A percentile compares a stretch with the other conserved stretches of the same genome.
phyloP scores from a whole-genome alignment of 2,888 invertebrate genomes.

The Synanthedon formicaeformis region DNA sequence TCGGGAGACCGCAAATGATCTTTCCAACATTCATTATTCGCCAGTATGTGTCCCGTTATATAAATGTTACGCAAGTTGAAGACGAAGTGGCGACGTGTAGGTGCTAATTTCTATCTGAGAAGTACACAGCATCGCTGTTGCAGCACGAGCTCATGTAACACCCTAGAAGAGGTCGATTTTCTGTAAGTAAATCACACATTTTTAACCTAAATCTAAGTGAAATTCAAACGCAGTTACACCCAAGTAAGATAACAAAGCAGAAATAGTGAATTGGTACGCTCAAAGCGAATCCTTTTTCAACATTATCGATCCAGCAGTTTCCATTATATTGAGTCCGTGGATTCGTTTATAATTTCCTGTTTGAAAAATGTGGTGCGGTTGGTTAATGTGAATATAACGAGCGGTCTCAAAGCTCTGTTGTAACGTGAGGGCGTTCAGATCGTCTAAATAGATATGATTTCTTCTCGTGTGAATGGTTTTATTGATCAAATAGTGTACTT shows the following conservation, averaged over 20 bases:
- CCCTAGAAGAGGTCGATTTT: constrained; percentile 25
- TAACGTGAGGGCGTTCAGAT: constrained; percentile 2
- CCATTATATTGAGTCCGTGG: constrained; percentile 30
- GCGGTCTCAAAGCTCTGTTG: constrained; percentile 11
- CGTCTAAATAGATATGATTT: constrained; percentile 8
- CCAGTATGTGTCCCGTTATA: constrained; percentile 52
- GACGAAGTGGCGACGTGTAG: constrained; percentile 42
- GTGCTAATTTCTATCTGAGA: constrained; percentile 35
- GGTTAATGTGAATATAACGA: constrained; percentile 23
- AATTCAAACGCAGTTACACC: background rate
- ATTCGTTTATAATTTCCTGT: constrained; percentile 33
- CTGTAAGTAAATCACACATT: constrained; percentile 35
- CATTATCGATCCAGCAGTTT: constrained; percentile 40
- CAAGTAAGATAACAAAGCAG: background rate
- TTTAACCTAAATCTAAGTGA: background rate
- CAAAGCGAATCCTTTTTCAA: constrained; percentile 3
- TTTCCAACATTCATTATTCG: constrained; percentile 26
- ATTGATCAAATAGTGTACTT: constrained; percentile 43
- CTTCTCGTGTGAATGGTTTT: constrained; percentile 19
- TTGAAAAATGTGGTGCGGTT: constrained; percentile 12
- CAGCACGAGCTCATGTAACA: constrained; percentile 51
- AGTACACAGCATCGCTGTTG: constrained; percentile 26
- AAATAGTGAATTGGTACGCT: background rate
- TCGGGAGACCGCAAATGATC: constrained; percentile 39
- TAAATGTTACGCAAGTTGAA: constrained; percentile 63